Base-by-base conservation (phyloP, 2,113 vertebrate genomes). In the Spermophilus dauricus region DNA sequence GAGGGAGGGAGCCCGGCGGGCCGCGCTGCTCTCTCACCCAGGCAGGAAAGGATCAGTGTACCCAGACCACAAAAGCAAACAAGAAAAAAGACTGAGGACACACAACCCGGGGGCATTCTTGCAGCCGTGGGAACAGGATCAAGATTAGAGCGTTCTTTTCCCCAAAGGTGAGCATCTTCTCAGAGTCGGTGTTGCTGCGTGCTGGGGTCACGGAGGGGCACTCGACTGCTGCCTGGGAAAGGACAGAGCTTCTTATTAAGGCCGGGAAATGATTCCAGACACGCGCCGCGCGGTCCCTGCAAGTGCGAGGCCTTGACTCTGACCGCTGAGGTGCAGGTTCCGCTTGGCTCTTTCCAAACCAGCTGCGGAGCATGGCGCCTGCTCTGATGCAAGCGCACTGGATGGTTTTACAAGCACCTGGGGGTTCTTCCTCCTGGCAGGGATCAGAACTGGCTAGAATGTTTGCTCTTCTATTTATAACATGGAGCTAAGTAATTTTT, bases 1-100 rank as follows among this genome's bases (percentile, higher is more conserved):
- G 98, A 83, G 99, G 99, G 98, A 99, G 99, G 98, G 99, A 98
- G 98, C 99, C 98, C 99, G 99, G 97, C 99, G 99, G 99, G 99
- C 99, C 92, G 97, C 98, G 89, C 99, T 98, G 95, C 99, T 98
- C 98, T 99, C 99, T 97, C 99, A 98, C 97, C 99, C 98, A 89
- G 77, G 63, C 93, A 3, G 96, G 95, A 97, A 98, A 96, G 99
- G 98, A 92, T 99, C 99, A 53, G 98, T 99, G 97, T 99, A 99
- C 99, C 97, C 98, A 97, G 97, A 98, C 98, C 98, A 98, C 97
- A 96, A 97, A 97, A 89, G 89, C 92, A 93, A 87, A 96, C 83
- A 65, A 83, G 56, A 85, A 81, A 93, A 97, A 94, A 93, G 89
- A 75, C 76, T 53, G 48, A 82, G 87, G 83, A 75, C 84, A 95